Base-by-base conservation (phyloP, 64 coral and sea anemone genomes). In the Montipora capricornis region DNA sequence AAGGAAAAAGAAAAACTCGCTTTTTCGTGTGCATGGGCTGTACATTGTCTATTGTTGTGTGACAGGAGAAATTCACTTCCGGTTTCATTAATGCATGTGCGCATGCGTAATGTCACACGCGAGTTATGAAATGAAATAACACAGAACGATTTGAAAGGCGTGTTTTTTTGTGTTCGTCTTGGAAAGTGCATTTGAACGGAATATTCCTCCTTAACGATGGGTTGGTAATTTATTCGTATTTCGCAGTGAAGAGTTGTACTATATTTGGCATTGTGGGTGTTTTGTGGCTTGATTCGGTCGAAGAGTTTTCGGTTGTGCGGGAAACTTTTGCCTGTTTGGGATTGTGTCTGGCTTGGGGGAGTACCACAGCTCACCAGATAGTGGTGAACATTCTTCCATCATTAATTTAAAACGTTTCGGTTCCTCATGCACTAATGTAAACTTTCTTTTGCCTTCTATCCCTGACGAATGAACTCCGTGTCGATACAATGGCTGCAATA, bases 101-200 rank as follows among this genome's bases (percentile, higher is more conserved):
- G 92, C 92, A 93, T 93, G 92, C 92, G 92, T 22, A 93, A 49
- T 4, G 9, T 80, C 84, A 68, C 66, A 86, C 80, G 44, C 91
- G 92, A 29, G 29, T 29, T 76, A 74, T 78, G 16, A 20, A 64
- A 5, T 26, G 66, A 80, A 93, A 93, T 58, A 50, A 50, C 66
- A 47, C 59, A 80, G 17, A 77, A 2, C 29, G 47, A 80, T 17
- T 67, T 66, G 46, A 78, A 87, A 93, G 92, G 92, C 92, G 90
- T 92, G 83, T 88, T 93, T 92, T 88, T 85, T 76, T 87, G 83
- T 49, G 29, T 47, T 60, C 79, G 24, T 68, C 24, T 71, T 52
- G 20, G 74, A 69, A 45, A 29, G 29, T 29, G 4, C 71, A 71
- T 9, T 86, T 73, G 75, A 88, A 51, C 83, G 74, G 60, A 76